Conservation (phyloP, 1,140 invertebrate species). For the Bombus superbus region DNA sequence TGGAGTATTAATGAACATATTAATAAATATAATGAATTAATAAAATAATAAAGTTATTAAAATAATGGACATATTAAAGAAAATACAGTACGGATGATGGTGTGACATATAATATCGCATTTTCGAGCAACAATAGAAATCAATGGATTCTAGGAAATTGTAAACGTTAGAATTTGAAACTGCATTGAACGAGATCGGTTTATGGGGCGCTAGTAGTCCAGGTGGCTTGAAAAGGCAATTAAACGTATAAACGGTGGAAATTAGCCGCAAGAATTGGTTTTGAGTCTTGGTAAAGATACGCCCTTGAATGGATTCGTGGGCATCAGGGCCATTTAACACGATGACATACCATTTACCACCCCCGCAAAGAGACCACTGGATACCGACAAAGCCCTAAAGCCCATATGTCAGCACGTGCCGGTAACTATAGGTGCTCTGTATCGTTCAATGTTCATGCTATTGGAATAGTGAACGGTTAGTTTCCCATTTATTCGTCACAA, state of each 20-base stretch:
- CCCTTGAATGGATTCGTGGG: slow-evolving; percentile 58
- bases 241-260: slow-evolving; percentile 70
- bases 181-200: slow-evolving; percentile 16
- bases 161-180: background rate
- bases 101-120: background rate
- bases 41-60: background rate
- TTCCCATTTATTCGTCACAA: slow-evolving; percentile 20
- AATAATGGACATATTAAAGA: background rate
- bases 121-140: background rate
- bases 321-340: slow-evolving; percentile 73
- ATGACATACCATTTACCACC: slow-evolving; percentile 71
- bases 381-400: slow-evolving; percentile 61
- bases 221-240: slow-evolving; percentile 65
- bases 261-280: slow-evolving; percentile 70
- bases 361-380: slow-evolving; percentile 61
- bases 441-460: slow-evolving; percentile 28
- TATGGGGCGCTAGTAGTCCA: slow-evolving; percentile 50
- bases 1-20: background rate
- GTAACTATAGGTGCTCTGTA: slow-evolving; percentile 42
- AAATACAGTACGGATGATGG: background rate
- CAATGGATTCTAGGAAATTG: slow-evolving; percentile 25
- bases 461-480: background rate
- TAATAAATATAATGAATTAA: no score
- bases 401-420: slow-evolving; percentile 68
- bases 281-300: slow-evolving; percentile 23